Evolutionary conservation across 2,113 vertebrate genomes (phyloP), one percentile per base, ranked within the genome.

Genomic region (Mustela lutreola): DNA sequence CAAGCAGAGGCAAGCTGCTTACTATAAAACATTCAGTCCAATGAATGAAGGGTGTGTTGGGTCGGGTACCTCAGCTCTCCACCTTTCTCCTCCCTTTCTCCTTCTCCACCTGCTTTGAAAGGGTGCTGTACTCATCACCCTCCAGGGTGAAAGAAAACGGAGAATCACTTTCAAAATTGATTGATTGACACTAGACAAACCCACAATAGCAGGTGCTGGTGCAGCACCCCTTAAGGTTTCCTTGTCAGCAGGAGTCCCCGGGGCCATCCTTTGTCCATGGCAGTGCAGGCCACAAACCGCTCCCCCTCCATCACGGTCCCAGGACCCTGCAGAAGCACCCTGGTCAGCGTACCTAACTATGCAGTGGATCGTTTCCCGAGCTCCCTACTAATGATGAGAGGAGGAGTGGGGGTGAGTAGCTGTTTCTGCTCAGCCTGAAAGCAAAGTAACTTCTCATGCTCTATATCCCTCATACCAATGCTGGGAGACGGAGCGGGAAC

Each of bases 201-300:
- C 19, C 60, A 39, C 42, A 50, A 39, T 76, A 53, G 80, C 45
- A 56, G n/a, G 53, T 67, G 67, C 39, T 89, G 75, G 63, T 53
- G 90, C 48, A 24, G 84, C 65, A 67, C 62, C 80, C 50, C 76
- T 4, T 81, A 75, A 7, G 24, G 89, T 82, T 82, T 42, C 48
- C 87, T 91, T 82, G 62, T 93, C 84, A 92, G 11, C 21, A n/a
- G 71, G 94, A 91, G 63, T 70, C 94, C 78, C 65, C 28, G 11
- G 60, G 56, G n/a, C 89, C 75, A 39, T 36, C 65, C 76, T 28
- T 19, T 73, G 75, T 94, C 88, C 39, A 12, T 45, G 53, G 67
- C 0, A 2, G 6, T 22, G 33, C 39, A 73, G 50, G 39, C 39
- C 15, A 76, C 22, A 8, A 85, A 71, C 71, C 18, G 24, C 31